Percentiles rank a stretch among this genome's conserved stretches.
phyloP scores from a whole-genome alignment of 2,113 vertebrate species.

The Chaenocephalus aceratus region DNA sequence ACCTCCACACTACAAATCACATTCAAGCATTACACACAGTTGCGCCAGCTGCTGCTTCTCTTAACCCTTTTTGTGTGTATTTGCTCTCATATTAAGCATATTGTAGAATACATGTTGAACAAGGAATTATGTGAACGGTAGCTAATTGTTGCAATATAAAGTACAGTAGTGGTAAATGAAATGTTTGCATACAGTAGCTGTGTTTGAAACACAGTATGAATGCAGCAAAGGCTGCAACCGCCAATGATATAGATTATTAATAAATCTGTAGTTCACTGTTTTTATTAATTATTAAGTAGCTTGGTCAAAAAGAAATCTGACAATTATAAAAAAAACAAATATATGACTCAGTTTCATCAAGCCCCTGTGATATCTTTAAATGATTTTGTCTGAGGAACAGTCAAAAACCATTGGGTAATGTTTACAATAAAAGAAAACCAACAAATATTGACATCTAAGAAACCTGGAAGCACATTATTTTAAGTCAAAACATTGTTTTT shows the following conservation, averaged over 20 bases:
- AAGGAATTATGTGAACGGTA: conserved; percentile 13
- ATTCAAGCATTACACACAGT: conserved; percentile 56
- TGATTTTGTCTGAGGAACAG: background rate
- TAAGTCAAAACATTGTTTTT: background rate
- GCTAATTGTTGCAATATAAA: background rate
- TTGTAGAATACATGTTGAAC: background rate
- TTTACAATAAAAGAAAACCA: background rate
- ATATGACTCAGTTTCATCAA: background rate
- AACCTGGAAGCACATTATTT: background rate
- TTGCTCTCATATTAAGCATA: background rate
- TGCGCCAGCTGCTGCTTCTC: conserved; percentile 36
- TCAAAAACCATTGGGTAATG: too few relatives aligned
- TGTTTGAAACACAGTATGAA: background rate
- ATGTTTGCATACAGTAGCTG: background rate
- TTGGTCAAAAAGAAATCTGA: background rate
- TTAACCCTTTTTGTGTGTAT: conserved; percentile 1
- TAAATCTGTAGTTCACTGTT: background rate
- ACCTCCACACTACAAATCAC: conserved; percentile 63
- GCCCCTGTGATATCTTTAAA: background rate
- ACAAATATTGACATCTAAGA: background rate
- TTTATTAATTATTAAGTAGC: background rate
- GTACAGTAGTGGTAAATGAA: background rate
- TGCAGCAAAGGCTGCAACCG: background rate
- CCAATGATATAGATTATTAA: background rate
- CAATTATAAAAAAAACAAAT: background rate